These are phyloP conservation scores for Cossypha dichroa DNA, from an alignment of 2,797 vertebrate genomes.

Conservation along the genomic window DNA sequence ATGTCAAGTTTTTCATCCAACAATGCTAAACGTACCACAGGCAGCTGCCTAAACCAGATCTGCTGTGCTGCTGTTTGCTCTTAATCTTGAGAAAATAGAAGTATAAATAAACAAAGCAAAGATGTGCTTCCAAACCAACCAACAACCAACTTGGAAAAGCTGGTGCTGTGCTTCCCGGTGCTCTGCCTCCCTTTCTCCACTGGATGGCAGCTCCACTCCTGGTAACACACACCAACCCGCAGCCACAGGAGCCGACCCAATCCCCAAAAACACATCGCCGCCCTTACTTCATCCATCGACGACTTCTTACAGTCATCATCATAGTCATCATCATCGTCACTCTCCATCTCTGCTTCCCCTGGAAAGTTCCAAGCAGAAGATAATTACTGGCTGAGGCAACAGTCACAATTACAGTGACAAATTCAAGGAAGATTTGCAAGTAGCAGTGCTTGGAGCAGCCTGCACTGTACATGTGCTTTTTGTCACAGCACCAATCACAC, in stretches of 20 bases:
- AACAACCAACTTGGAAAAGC: not conserved
- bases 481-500: not conserved
- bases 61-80: not conserved
- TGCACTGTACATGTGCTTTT: not conserved
- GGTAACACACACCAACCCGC: not conserved
- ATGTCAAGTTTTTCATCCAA: not conserved
- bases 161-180: not conserved
- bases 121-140: not conserved
- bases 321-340: slow-evolving; percentile 93
- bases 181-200: slow-evolving; percentile 11
- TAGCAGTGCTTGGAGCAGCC: not conserved
- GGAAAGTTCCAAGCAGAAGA: slow-evolving; percentile 59
- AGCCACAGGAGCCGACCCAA: not conserved
- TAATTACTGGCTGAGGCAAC: not conserved
- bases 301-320: slow-evolving; percentile 98
- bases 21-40: not conserved
- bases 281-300: slow-evolving; percentile 94
- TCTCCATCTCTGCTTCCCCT: slow-evolving; percentile 95
- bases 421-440: not conserved
- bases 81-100: not conserved
- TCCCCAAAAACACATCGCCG: not conserved
- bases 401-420: not conserved
- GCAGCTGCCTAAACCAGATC: not conserved
- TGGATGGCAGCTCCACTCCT: slow-evolving; percentile 68
- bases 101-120: not conserved